A percentile compares a stretch with the other conserved stretches of the same genome.
phyloP scores from a whole-genome alignment of 23 tunicate genomes.

The Aplidium turbinatum region DNA sequence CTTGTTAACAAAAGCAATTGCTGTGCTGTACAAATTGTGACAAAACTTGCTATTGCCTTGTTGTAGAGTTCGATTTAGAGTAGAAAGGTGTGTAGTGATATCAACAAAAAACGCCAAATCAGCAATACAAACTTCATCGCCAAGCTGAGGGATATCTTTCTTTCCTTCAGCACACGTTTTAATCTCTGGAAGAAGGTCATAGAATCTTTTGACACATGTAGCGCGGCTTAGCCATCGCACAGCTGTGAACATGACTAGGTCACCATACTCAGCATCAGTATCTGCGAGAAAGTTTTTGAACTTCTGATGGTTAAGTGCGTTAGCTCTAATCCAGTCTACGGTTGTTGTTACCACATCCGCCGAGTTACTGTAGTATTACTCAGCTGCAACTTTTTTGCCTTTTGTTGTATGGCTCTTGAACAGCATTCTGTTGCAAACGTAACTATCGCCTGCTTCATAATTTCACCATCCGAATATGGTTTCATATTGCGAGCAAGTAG shows the following conservation, averaged over 20 bases:
- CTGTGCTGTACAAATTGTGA: conserved; percentile 54
- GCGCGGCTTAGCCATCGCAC: conserved; percentile 68
- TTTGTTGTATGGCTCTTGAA: conserved; percentile 26
- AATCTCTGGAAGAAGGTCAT: conserved; percentile 55
- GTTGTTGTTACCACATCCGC: conserved; percentile 39
- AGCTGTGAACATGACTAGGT: conserved; percentile 48
- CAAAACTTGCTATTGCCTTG: conserved; percentile 53
- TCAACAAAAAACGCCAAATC: conserved; percentile 44
- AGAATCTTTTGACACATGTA: conserved; percentile 54
- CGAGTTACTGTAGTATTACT: conserved; percentile 41
- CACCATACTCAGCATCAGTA: conserved; percentile 64
- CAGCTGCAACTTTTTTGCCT: conserved; percentile 51
- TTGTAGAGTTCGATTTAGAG: conserved; percentile 39
- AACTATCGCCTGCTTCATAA: conserved; percentile 44
- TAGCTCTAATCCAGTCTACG: conserved; percentile 59
- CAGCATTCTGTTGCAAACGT: conserved; percentile 35
- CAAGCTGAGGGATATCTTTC: conserved; percentile 57
- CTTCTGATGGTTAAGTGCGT: conserved; percentile 45
- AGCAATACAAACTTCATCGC: conserved; percentile 42
- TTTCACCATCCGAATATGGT: conserved; percentile 46
- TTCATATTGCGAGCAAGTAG: conserved; percentile 49
- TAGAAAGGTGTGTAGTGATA: conserved; percentile 55
- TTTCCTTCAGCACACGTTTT: conserved; percentile 43
- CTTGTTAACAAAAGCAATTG: too few species aligned
- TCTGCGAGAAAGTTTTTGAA: conserved; percentile 43